Conservation (phyloP, 2,113 vertebrate genomes). For the Hippocampus barbouri region DNA sequence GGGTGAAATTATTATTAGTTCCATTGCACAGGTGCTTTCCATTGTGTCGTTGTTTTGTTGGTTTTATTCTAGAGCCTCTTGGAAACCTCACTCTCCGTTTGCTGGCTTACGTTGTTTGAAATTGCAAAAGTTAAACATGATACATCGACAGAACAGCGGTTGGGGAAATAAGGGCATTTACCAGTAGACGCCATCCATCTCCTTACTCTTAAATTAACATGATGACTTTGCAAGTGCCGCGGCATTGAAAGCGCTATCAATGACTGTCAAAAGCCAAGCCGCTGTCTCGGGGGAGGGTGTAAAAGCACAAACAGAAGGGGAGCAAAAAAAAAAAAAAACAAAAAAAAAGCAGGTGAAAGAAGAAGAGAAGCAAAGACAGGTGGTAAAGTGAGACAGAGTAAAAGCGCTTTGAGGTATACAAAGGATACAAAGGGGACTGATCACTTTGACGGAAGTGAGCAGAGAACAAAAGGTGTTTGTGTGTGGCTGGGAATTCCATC, state of each 20-base stretch:
- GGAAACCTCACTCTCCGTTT: conserved; percentile 21
- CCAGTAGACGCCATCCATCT: conserved; percentile 65
- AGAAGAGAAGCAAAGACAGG: conserved; percentile 6
- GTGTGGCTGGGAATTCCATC: not conserved
- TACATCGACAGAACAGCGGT: conserved; percentile 37
- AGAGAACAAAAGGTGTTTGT: conserved; percentile 1
- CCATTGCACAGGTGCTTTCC: not conserved
- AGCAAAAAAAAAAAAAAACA: conserved; percentile 24
- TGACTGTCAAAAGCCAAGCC: conserved; percentile 59
- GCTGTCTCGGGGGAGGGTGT: conserved; percentile 41
- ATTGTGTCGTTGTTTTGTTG: not conserved
- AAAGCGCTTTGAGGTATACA: conserved; percentile 24
- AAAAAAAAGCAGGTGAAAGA: conserved; percentile 17
- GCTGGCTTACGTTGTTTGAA: not conserved
- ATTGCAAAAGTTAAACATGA: conserved; percentile 35
- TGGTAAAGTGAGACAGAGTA: conserved; percentile 12
- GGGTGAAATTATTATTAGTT: not conserved
- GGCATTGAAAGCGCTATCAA: conserved; percentile 57
- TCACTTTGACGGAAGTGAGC: not conserved
- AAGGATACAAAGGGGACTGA: conserved; percentile 2
- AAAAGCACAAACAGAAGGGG: conserved; percentile 43
- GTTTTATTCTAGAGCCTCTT: not conserved
- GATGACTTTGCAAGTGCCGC: conserved; percentile 51
- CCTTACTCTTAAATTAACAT: conserved; percentile 66
- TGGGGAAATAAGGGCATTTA: conserved; percentile 45